phyloP scores from a whole-genome alignment of 2,113 vertebrate species.

The Hystrix brachyura region DNA sequence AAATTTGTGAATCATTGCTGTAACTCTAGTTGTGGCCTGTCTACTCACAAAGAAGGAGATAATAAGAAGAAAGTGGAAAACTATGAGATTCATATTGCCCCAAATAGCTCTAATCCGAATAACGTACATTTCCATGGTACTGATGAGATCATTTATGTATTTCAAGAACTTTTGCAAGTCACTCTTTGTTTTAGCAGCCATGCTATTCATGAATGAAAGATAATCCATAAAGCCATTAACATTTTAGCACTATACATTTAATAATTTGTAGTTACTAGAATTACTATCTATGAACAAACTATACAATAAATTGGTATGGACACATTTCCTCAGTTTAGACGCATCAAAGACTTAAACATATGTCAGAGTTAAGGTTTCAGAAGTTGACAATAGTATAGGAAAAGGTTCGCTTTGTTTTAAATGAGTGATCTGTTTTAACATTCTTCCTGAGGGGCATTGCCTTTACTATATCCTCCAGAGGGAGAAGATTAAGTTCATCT shows the following conservation, averaged over 20 bases:
- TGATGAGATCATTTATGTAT: neutral
- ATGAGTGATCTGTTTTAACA: neutral
- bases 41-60: neutral
- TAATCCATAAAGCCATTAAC: neutral
- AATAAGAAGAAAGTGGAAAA: neutral
- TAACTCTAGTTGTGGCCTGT: neutral
- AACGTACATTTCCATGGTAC: neutral
- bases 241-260: neutral
- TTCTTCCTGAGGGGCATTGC: neutral
- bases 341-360: neutral
- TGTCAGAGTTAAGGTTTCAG: neutral
- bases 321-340: neutral
- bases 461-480: neutral
- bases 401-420: neutral
- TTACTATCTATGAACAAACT: neutral
- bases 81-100: neutral
- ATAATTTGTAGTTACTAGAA: neutral
- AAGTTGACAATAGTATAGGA: neutral
- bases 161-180: neutral
- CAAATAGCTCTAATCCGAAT: neutral
- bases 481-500: neutral
- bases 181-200: neutral
- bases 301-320: neutral
- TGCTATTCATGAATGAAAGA: neutral
- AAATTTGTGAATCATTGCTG: neutral